Evolutionary conservation across 2,113 vertebrate species (phyloP).

Genomic region (Microcebus griseorufus): DNA sequence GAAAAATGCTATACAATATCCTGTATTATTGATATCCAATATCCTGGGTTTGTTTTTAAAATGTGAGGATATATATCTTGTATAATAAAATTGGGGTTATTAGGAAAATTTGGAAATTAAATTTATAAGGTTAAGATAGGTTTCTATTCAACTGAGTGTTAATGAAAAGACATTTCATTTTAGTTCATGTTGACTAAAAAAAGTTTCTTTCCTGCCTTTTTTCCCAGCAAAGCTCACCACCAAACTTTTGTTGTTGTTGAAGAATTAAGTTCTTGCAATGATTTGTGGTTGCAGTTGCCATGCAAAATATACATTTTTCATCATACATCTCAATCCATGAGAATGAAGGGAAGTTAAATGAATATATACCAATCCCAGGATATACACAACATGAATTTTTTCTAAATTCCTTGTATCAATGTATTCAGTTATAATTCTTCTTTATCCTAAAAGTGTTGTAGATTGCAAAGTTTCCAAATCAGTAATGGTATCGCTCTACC

Average conservation of each 20-base stretch:
- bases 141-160: neutral
- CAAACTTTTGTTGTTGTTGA: neutral
- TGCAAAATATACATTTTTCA: neutral
- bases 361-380: neutral
- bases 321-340: rapidly evolving
- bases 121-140: neutral
- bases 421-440: neutral
- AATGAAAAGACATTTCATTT: neutral
- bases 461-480: neutral
- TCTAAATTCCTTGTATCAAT: neutral
- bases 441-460: neutral
- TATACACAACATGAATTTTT: neutral
- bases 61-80: neutral
- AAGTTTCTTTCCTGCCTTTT: too few species aligned
- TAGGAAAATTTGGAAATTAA: neutral
- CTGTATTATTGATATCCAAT: neutral
- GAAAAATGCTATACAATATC: neutral
- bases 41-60: neutral
- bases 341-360: neutral
- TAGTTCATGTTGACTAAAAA: neutral
- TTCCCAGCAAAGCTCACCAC: neutral
- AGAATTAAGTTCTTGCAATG: neutral
- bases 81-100: neutral
- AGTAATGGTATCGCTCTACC: rapidly evolving
- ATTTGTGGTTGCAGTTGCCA: neutral